A percentile compares a stretch with the other conserved stretches of the same genome.
Conservation (phyloP, 2,797 vertebrate species). For the Ceryle rudis region DNA sequence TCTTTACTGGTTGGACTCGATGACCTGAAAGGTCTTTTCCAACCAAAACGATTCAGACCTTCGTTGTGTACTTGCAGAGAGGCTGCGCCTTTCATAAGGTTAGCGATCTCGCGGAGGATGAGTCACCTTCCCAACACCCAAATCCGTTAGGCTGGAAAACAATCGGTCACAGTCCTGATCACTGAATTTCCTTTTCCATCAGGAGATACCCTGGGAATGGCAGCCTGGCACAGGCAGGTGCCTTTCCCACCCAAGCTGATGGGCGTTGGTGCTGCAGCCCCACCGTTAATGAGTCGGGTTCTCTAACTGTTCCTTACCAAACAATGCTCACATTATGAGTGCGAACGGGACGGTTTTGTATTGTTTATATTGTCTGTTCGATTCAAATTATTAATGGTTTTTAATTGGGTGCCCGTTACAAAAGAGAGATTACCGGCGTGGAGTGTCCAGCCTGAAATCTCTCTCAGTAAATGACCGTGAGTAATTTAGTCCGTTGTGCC, state of each 20-base stretch:
- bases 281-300: neutral
- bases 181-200: neutral
- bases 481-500: constrained; percentile 66
- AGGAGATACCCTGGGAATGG: neutral
- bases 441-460: constrained; percentile 56
- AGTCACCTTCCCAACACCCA: neutral
- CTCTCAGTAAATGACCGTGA: constrained; percentile 61
- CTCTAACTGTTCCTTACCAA: constrained; percentile 25
- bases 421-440: constrained; percentile 51
- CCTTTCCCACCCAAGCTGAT: constrained; percentile 25
- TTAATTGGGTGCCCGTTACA: constrained; percentile 49
- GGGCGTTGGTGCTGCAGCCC: neutral
- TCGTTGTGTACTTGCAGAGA: neutral
- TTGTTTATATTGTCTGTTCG: constrained; percentile 54
- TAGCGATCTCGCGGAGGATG: neutral
- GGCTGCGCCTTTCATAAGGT: neutral
- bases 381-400: constrained; percentile 65
- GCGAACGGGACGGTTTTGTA: neutral
- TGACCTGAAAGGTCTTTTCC: neutral
- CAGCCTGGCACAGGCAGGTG: neutral
- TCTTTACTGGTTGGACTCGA: neutral
- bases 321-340: constrained; percentile 26
- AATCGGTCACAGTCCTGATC: neutral
- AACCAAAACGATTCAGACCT: neutral
- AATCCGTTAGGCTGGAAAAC: constrained; percentile 3